Base-by-base conservation (phyloP, 2,797 vertebrate species). In the Rhabdomys pumilio region DNA sequence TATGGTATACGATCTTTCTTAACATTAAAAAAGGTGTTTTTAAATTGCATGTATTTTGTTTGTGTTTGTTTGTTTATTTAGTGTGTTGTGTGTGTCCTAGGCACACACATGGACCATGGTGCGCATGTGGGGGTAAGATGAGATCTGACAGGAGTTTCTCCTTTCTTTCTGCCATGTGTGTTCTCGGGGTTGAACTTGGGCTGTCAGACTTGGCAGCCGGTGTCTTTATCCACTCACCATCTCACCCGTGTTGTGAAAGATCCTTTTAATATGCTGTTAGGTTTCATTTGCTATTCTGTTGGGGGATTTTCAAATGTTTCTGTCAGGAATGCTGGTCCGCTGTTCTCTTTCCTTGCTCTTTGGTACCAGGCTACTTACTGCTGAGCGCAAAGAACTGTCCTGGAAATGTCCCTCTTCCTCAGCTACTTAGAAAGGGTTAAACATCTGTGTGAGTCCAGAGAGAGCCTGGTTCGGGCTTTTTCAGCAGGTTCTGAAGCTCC, bases 361-460 rank as follows among this genome's bases (percentile, higher is more conserved):
- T 93, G 75, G 47, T 38, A 47, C 41, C 47, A 80, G 29, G 53
- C 11, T 34, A 69, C 76, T 63, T 34, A 69, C 76, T 63, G 4
- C 63, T 53, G n/a, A 50, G 31, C 7, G 75, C 2, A 14, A 31
- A 65, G 77, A 72, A 41, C 38, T 44, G 83, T 29, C 47, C 50
- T 55, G 31, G 57, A 81, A 73, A 7, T 86, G n/a, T 47, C 44
- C 20, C 57, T 63, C 65, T 57, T 87, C 15, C 77, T 80, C 3
- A 31, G 10, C 67, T 63, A 34, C 38, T 57, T 86, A 38, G 80
- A 89, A 80, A 65, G 77, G n/a, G 53, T 90, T 85, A 93, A 93
- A 85, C 79, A 17, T 80, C 44, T 95, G 73, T 3, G 73, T 65
- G 55, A 86, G 75, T 65, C 86, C 38, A 76, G 59, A 72, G 73